Conservation (phyloP, 1,140 invertebrate species). For the Drosophila cardini region DNA sequence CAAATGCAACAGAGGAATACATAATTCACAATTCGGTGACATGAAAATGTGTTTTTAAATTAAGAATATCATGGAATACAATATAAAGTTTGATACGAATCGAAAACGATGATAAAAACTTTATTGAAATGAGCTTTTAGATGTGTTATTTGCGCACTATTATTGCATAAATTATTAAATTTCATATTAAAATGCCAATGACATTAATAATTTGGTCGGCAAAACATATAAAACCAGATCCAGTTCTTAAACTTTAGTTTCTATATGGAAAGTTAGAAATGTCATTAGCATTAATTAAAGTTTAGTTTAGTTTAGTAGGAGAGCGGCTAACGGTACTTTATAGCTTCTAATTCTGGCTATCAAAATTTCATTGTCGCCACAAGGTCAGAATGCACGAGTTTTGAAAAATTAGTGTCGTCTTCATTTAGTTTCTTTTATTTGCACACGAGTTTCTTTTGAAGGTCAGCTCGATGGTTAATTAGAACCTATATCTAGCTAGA, state of each 20-base stretch:
- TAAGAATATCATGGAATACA: neutral
- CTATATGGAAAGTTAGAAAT: conserved; percentile 7
- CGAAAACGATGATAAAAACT: conserved; percentile 39
- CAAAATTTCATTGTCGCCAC: neutral
- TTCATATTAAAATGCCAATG: conserved; percentile 60
- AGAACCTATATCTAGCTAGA: neutral
- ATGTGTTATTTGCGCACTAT: conserved; percentile 29
- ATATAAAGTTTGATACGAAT: neutral
- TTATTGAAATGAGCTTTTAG: conserved; percentile 41
- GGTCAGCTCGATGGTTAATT: neutral
- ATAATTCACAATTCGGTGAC: conserved; percentile 2
- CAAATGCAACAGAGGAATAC: conserved; percentile 51
- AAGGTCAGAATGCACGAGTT: too few relatives aligned
- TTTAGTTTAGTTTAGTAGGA: conserved; percentile 1
- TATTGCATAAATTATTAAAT: conserved; percentile 58
- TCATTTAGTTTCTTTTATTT: neutral
- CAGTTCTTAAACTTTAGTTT: conserved; percentile 1
- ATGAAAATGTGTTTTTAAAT: conserved; percentile 10
- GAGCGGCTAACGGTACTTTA: conserved; percentile 3
- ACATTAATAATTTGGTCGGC: conserved; percentile 40
- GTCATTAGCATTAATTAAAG: conserved; percentile 22
- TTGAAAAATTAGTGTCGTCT: too few relatives aligned
- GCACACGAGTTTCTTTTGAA: neutral
- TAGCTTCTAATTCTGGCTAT: neutral
- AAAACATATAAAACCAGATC: conserved; percentile 8